Evolutionary conservation across 1,140 invertebrate genomes (phyloP), one percentile per base, ranked within the genome.

Genomic region (Drosophila funebris): DNA sequence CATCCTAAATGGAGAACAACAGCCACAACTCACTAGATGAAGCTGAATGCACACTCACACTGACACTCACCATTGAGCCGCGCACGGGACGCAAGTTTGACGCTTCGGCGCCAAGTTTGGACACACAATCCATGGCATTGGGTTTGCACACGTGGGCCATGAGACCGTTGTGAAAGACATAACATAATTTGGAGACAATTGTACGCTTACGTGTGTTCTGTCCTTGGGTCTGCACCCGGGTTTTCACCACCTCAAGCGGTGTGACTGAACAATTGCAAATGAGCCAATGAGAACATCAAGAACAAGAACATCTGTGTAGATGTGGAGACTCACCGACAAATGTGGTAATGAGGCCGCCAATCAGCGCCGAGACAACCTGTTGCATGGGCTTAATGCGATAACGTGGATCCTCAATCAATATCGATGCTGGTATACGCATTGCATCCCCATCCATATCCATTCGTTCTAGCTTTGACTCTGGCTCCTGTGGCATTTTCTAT

Each of bases 221-320:
- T 2, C 97, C 95, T 16, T 99, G 98, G 1, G 97, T 95, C 27
- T 99, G 99, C 13, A 99, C 93, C 29, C 99, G 94, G 71, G 99
- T 99, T 94, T 99, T 99, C 0, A 99, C 97, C 18, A 99, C 99
- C 94, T 99, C 99, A 69, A 99, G 92, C 0, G 99, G 99, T 4
- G 99, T 99, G 84, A 99, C 98, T 99, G 91, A 41, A 27, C 5
- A 16, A n/a, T 22, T 43, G 16, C n/a, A 50, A 50, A n/a, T 8
- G 16, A 56, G 70, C 13, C 36, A 8, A 41, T n/a, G n/a, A n/a
- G n/a, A n/a, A n/a, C n/a, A n/a, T n/a, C n/a, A n/a, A n/a, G n/a
- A n/a, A n/a, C n/a, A n/a, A n/a, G n/a, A n/a, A n/a, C n/a, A 9
- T 18, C 2, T 24, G 11, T n/a, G 18, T 78, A 56, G 60, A 50